phyloP scores from a whole-genome alignment of 2,888 invertebrate species.

The Bhutanitis thaidina region DNA sequence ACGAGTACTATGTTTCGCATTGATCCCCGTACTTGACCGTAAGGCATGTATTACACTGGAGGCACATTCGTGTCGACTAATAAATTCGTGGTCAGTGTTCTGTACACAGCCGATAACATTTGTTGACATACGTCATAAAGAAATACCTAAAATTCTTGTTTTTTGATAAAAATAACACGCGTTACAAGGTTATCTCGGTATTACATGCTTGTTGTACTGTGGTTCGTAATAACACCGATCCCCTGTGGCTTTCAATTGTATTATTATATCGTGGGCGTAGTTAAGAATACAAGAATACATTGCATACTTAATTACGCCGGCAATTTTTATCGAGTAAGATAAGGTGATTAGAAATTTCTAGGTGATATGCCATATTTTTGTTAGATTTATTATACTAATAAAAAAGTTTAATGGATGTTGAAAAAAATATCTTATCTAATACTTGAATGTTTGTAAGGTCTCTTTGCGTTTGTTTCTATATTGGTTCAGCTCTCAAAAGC shows the following conservation, averaged over 20 bases:
- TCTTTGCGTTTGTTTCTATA: no score
- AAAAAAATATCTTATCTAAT: no score
- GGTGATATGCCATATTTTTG: not conserved
- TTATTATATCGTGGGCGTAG: no score
- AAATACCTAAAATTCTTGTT: conserved; percentile 1
- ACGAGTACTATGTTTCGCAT: no score
- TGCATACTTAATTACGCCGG: not conserved
- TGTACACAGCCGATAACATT: conserved; percentile 1
- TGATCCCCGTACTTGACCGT: no score
- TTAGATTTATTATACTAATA: no score
- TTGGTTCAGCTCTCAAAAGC: no score
- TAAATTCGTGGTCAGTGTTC: conserved; percentile 1
- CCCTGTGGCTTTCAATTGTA: not conserved
- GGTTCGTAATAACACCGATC: not conserved
- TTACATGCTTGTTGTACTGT: not conserved
- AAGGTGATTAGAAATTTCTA: not conserved
- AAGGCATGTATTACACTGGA: no score
- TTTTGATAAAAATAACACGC: conserved; percentile 25
- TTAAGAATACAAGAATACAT: no score
- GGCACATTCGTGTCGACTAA: not conserved
- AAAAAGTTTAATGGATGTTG: no score
- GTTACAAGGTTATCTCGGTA: conserved; percentile 13
- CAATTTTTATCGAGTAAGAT: not conserved
- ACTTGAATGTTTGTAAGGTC: no score
- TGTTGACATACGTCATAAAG: not conserved